Evolutionary conservation across 2,888 invertebrate species (phyloP).

Genomic region (Glyphotaelius pellucidus): DNA sequence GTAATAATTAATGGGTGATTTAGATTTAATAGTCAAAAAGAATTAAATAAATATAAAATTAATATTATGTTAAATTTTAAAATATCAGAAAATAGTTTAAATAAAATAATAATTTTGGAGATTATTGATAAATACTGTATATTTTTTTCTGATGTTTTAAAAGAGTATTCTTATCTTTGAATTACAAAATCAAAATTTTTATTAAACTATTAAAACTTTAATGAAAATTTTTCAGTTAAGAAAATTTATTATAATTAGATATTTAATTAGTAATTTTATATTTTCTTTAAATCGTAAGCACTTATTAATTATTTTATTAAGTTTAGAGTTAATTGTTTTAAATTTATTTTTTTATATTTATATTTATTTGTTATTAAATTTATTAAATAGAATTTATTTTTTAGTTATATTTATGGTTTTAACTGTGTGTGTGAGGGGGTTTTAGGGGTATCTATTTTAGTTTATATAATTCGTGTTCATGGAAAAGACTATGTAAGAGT

Average conservation of each 20-base stretch:
- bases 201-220: slow-evolving; percentile 82
- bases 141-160: slow-evolving; percentile 81
- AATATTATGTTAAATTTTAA: not conserved
- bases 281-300: slow-evolving; percentile 76
- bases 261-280: slow-evolving; percentile 75
- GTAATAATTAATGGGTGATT: no score
- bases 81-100: slow-evolving; percentile 67
- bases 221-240: slow-evolving; percentile 73
- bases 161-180: slow-evolving; percentile 78
- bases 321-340: slow-evolving; percentile 80
- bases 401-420: slow-evolving; percentile 67
- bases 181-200: slow-evolving; percentile 83
- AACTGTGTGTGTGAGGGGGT: no score
- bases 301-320: slow-evolving; percentile 72
- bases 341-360: slow-evolving; percentile 76
- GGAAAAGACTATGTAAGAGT: slow-evolving; percentile 81
- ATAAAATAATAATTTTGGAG: slow-evolving; percentile 79
- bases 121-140: slow-evolving; percentile 79
- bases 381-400: slow-evolving; percentile 80
- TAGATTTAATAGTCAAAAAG: slow-evolving; percentile 75
- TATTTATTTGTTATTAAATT: slow-evolving; percentile 76
- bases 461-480: slow-evolving; percentile 79
- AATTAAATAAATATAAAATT: slow-evolving; percentile 69
- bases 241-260: slow-evolving; percentile 74
- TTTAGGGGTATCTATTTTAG: slow-evolving; percentile 72